Percentiles rank a stretch among this genome's conserved stretches.
Evolutionary conservation across 2,113 vertebrate genomes (phyloP).

Genomic region (Catharus bicknelli): DNA sequence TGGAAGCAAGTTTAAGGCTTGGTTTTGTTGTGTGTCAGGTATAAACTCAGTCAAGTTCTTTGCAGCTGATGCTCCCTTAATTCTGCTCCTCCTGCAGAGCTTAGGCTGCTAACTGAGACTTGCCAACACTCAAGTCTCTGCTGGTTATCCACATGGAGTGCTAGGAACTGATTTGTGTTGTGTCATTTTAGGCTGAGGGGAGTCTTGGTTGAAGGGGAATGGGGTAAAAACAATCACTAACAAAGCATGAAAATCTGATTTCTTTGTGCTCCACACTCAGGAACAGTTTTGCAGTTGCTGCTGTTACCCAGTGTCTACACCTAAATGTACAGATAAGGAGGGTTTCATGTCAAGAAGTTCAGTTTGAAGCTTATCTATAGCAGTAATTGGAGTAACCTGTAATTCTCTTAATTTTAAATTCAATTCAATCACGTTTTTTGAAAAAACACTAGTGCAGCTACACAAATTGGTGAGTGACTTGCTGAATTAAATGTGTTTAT

Average conservation of each 20-base stretch:
- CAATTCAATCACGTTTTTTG: background rate
- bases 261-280: background rate
- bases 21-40: background rate
- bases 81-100: background rate
- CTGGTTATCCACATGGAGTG: background rate
- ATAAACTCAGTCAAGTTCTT: background rate
- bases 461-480: background rate
- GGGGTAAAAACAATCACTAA: background rate
- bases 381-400: background rate
- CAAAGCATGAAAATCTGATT: background rate
- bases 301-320: background rate
- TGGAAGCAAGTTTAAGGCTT: background rate
- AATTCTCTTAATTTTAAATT: background rate
- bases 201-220: background rate
- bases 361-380: background rate
- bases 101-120: background rate
- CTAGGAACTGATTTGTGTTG: background rate
- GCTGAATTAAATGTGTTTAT: background rate
- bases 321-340: accelerated
- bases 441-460: background rate
- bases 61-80: background rate
- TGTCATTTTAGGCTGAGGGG: background rate
- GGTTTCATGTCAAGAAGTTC: background rate
- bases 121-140: background rate
- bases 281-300: background rate